A percentile compares a stretch with the other conserved stretches of the same genome.
These are phyloP conservation scores for Crotophaga sulcirostris DNA, from an alignment of 2,113 vertebrate genomes.

Conservation along the genomic window DNA sequence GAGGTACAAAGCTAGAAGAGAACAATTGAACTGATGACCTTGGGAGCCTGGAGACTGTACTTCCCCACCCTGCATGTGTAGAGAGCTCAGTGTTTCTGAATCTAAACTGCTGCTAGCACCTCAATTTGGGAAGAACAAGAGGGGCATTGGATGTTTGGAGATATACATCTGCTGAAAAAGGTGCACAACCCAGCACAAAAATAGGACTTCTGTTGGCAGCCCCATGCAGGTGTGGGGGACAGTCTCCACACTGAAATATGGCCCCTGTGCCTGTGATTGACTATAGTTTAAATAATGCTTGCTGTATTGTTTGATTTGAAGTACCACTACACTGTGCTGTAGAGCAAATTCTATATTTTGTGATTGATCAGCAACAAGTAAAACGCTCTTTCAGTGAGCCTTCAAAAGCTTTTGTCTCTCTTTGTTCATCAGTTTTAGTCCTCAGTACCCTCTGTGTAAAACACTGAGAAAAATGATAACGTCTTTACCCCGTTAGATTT, in stretches of 20 bases:
- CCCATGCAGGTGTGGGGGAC: neutral
- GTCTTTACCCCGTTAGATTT: neutral
- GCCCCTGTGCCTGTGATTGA: neutral
- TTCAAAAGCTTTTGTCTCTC: neutral
- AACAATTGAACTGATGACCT: neutral
- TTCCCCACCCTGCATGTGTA: neutral
- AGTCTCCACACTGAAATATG: neutral
- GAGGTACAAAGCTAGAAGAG: neutral
- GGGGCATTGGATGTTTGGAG: neutral
- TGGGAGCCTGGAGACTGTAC: neutral
- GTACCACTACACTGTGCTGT: neutral
- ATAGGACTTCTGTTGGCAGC: neutral
- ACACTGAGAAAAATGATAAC: neutral
- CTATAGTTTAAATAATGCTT: neutral
- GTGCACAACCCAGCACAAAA: neutral
- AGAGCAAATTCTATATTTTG: neutral
- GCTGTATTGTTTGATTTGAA: neutral
- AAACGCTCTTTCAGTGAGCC: neutral
- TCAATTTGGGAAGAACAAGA: neutral
- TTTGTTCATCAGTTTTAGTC: slow-evolving; percentile 20
- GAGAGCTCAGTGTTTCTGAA: neutral
- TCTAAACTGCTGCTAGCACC: neutral
- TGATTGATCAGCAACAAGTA: neutral
- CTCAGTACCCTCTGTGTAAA: neutral
- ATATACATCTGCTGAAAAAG: neutral